Conservation (phyloP, 2,113 vertebrate species). For the Chitala chitala region DNA sequence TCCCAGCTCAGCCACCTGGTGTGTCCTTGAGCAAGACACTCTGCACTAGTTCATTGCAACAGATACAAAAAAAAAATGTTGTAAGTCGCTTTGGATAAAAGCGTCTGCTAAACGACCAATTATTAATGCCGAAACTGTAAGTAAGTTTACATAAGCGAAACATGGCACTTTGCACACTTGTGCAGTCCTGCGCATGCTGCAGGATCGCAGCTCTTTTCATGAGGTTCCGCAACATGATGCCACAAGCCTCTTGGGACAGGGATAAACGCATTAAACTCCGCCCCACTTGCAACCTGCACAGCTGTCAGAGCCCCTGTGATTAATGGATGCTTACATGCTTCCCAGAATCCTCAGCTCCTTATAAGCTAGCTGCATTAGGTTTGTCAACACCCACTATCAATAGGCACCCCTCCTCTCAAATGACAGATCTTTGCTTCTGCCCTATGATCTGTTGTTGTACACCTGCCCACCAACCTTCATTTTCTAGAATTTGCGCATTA, state of each 20-base stretch:
- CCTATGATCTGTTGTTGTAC: slow-evolving; percentile 17
- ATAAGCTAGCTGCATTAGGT: slow-evolving; percentile 3
- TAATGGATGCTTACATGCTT: slow-evolving; percentile 29
- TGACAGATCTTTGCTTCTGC: slow-evolving; percentile 50
- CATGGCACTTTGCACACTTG: too few relatives aligned
- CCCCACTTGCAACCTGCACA: slow-evolving; percentile 33
- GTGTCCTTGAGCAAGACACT: too few relatives aligned
- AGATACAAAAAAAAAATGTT: too few relatives aligned
- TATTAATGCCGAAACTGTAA: too few relatives aligned
- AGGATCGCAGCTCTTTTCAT: not conserved
- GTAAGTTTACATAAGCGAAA: not conserved
- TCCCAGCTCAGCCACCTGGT: too few relatives aligned
- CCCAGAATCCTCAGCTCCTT: slow-evolving; percentile 26
- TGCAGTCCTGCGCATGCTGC: not conserved
- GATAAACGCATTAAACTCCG: slow-evolving; percentile 32
- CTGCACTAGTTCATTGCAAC: too few relatives aligned
- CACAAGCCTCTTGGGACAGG: slow-evolving; percentile 27
- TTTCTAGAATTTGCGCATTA: not conserved
- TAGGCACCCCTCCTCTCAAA: not conserved
- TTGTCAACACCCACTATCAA: slow-evolving; percentile 28
- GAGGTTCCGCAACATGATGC: slow-evolving; percentile 26
- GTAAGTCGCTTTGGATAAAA: too few relatives aligned
- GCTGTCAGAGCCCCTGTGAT: slow-evolving; percentile 28
- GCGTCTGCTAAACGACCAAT: too few relatives aligned
- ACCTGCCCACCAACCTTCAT: not conserved